Conservation (phyloP, 2,797 vertebrate genomes). For the Prunella strophiata region DNA sequence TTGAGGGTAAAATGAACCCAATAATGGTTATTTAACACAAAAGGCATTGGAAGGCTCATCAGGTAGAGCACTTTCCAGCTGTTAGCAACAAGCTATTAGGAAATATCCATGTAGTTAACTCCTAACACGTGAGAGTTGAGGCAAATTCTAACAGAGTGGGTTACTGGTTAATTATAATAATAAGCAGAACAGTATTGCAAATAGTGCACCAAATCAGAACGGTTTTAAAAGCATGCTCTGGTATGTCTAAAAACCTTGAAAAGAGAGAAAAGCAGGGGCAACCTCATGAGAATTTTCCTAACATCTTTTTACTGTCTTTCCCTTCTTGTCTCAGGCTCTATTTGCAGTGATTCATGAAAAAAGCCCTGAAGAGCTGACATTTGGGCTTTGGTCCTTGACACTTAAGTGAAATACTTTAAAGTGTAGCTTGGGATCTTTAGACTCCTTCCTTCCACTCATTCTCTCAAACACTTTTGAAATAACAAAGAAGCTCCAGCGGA, state of each 20-base stretch:
- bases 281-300: slow-evolving; percentile 32
- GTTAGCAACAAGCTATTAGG: background rate
- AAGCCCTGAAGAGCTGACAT: slow-evolving; percentile 34
- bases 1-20: background rate
- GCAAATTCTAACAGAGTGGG: background rate
- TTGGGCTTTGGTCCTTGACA: slow-evolving; percentile 51
- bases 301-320: slow-evolving; percentile 16
- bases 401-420: slow-evolving; percentile 34
- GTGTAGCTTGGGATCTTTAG: slow-evolving; percentile 40
- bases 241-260: background rate
- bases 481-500: background rate
- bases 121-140: background rate
- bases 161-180: background rate
- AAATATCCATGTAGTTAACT: background rate
- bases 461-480: slow-evolving; percentile 66
- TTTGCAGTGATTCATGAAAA: slow-evolving; percentile 53
- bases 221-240: background rate
- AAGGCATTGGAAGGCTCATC: background rate
- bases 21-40: background rate
- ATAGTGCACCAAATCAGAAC: background rate
- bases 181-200: background rate
- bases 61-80: background rate
- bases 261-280: background rate
- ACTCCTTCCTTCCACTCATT: slow-evolving; percentile 28
- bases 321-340: slow-evolving; percentile 10